Evolutionary conservation across 2,113 vertebrate genomes (phyloP), one percentile per base, ranked within the genome.

Genomic region (Nycticorax nycticorax): DNA sequence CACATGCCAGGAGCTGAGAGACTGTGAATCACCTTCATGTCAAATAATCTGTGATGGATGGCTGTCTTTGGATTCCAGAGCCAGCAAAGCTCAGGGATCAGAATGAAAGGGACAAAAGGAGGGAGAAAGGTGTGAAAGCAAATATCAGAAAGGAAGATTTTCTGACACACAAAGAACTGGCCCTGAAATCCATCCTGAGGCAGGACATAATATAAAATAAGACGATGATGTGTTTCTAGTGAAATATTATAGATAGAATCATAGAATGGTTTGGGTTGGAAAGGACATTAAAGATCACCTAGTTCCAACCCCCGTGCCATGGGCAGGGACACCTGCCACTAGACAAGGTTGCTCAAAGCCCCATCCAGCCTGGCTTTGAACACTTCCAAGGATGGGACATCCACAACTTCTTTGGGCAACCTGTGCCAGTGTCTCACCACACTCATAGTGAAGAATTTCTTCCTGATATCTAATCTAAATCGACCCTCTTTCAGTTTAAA

Each of bases 31-130:
- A 4, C 75, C 32, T 83, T 95, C 1, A 1, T 55, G 75, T 96
- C 95, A 96, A 30, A 63, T 85, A 20, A 80, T 37, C 47, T 88
- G 72, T 85, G 96, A 94, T 68, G 72, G 72, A 87, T 81, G 47
- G 18, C 30, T 94, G 76, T 45, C 69, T 91, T 77, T 74, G 77
- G 39, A 30, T 88, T 92, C 52, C 63, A 83, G 57, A 72, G 33
- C 4, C 59, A 89, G 45, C 33, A 73, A 62, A 67, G 37, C 56
- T 62, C 62, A 80, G 60, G 7, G 26, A 62, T 8, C 4, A 57
- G 59, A 48, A 79, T 10, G 33, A 43, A 78, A 57, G 39, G 27
- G 62, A 60, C 57, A 77, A 78, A 89, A 84, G 15, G 15, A 88
- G 21, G 8, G 27, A 56, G 24, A 35, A 86, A 82, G 9, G 14